Evolutionary conservation across 2,113 vertebrate species (phyloP).

Genomic region (Saguinus midas): DNA sequence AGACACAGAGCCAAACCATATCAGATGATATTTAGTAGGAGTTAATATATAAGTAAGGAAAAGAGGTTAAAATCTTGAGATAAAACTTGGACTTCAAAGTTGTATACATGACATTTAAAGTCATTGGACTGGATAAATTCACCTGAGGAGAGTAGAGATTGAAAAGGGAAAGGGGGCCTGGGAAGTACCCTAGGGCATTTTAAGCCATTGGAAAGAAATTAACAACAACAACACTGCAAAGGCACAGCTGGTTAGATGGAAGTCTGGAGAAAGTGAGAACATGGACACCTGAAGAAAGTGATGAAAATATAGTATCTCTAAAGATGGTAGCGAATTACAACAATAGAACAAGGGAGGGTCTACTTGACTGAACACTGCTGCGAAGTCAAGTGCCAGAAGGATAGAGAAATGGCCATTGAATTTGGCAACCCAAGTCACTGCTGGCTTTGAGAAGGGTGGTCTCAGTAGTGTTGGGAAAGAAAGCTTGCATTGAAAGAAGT

Average conservation of each 20-base stretch:
- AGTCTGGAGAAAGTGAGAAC: not conserved
- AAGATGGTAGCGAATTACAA: too few relatives aligned
- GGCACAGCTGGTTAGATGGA: too few relatives aligned
- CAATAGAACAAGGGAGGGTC: too few relatives aligned
- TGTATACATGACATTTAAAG: not conserved
- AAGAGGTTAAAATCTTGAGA: not conserved
- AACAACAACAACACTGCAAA: not conserved
- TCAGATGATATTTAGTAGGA: not conserved
- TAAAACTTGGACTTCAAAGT: not conserved
- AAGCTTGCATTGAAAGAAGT: not conserved
- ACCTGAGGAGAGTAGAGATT: not conserved
- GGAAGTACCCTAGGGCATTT: not conserved
- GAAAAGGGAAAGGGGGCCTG: not conserved
- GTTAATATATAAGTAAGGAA: not conserved
- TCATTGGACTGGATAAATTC: not conserved
- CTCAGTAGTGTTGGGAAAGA: not conserved
- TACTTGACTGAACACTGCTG: accelerated
- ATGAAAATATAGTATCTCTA: too few relatives aligned
- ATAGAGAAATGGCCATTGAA: not conserved
- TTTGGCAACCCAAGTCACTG: not conserved
- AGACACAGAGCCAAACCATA: too few relatives aligned
- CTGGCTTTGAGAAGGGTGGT: not conserved
- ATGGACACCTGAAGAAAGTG: not conserved
- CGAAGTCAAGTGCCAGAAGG: not conserved
- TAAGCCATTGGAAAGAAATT: not conserved